A percentile compares a stretch with the other conserved stretches of the same genome.
Conservation (phyloP, 2,113 vertebrate genomes). For the Pygathrix nemaeus region DNA sequence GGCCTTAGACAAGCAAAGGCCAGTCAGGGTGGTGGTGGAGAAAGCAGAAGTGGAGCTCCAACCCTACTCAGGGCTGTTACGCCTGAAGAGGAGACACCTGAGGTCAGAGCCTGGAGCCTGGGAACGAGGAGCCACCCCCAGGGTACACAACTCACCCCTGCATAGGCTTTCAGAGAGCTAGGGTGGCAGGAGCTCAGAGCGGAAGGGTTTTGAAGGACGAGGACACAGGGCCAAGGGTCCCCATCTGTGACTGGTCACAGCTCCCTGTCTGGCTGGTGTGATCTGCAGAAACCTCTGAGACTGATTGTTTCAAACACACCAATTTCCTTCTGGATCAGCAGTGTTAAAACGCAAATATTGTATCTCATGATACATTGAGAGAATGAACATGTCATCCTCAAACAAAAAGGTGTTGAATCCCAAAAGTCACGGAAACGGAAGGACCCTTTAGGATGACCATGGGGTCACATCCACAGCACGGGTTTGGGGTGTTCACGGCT, state of each 20-base stretch:
- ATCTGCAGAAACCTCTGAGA: neutral
- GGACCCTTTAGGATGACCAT: neutral
- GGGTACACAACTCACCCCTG: fast-evolving
- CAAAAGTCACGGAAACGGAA: fast-evolving
- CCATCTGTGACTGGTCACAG: fast-evolving
- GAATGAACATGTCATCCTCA: fast-evolving
- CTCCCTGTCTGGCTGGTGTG: fast-evolving
- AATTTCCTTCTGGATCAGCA: neutral
- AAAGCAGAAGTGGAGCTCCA: neutral
- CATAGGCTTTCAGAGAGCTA: no score
- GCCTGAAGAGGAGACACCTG: fast-evolving
- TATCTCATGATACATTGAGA: neutral
- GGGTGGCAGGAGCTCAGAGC: fast-evolving
- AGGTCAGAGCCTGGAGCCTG: neutral
- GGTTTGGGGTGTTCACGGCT: neutral
- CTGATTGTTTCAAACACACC: fast-evolving
- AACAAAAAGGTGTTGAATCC: fast-evolving
- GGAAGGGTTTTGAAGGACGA: neutral
- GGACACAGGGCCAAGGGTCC: fast-evolving
- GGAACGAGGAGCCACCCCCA: fast-evolving
- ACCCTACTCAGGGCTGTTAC: fast-evolving
- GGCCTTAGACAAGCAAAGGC: neutral
- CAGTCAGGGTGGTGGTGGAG: fast-evolving
- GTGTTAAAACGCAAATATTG: neutral
- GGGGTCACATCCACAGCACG: fast-evolving